A percentile compares a stretch with the other conserved stretches of the same genome.
These are phyloP conservation scores for Troides aeacus DNA, from an alignment of 2,888 invertebrate genomes.

Conservation along the genomic window DNA sequence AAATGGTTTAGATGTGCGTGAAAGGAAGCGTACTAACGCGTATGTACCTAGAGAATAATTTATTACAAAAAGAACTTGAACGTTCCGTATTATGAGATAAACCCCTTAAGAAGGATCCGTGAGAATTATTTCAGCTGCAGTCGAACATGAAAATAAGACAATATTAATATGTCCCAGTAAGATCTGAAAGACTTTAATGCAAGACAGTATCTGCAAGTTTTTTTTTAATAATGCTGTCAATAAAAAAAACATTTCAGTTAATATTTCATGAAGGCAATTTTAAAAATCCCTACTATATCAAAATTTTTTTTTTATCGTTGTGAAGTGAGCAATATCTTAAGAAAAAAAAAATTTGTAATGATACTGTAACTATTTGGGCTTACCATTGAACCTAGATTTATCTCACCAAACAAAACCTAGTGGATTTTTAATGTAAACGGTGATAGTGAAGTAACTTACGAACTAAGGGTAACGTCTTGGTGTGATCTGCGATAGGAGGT, in stretches of 20 bases:
- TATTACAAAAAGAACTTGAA: conserved; percentile 73
- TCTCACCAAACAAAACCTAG: too few relatives aligned
- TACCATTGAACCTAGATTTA: too few relatives aligned
- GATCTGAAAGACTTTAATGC: neutral
- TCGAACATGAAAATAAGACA: neutral
- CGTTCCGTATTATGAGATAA: conserved; percentile 64
- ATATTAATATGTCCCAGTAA: neutral
- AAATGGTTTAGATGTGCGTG: neutral
- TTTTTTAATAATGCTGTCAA: neutral
- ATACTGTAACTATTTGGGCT: too few relatives aligned
- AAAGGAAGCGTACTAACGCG: neutral
- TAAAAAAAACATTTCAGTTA: neutral
- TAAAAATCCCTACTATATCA: too few relatives aligned
- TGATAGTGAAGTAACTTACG: too few relatives aligned
- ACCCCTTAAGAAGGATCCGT: conserved; percentile 69
- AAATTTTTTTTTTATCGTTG: too few relatives aligned
- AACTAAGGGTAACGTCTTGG: too few relatives aligned
- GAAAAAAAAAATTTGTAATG: too few relatives aligned
- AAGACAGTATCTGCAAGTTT: neutral
- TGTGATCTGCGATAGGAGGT: too few relatives aligned
- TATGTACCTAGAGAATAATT: conserved; percentile 54
- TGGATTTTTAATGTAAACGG: too few relatives aligned
- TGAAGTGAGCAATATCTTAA: too few relatives aligned
- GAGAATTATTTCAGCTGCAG: conserved; percentile 65
- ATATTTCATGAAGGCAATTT: neutral